Evolutionary conservation across 2,797 vertebrate species (phyloP).

Genomic region (Enteromius viviparus): DNA sequence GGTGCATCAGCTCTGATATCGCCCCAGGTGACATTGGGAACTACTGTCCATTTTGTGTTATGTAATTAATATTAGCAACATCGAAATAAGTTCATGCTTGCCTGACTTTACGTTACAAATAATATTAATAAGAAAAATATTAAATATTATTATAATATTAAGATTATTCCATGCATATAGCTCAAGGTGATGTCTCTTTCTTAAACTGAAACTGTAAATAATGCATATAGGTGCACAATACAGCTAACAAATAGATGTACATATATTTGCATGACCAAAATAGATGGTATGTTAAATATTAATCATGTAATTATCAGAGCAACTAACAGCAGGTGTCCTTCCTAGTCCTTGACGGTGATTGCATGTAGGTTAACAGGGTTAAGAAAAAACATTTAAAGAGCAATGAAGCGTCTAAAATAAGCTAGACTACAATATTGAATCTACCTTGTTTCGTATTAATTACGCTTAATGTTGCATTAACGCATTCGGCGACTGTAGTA

Average conservation of each 20-base stretch:
- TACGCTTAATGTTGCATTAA: background rate
- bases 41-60: conserved; percentile 25
- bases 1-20: conserved; percentile 12
- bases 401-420: background rate
- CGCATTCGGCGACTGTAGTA: background rate
- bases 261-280: background rate
- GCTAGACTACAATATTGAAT: background rate
- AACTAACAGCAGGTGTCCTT: conserved; percentile 26
- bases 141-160: background rate
- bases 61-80: background rate
- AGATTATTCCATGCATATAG: background rate
- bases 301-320: background rate
- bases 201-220: background rate
- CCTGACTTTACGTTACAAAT: background rate
- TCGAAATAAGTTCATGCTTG: background rate
- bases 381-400: background rate
- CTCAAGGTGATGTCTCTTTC: background rate
- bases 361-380: conserved; percentile 19
- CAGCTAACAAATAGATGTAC: background rate
- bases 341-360: conserved; percentile 42
- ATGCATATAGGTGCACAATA: background rate
- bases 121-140: background rate
- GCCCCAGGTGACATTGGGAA: background rate
- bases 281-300: background rate
- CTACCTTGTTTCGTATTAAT: background rate